These are phyloP conservation scores for Gasteruption jaculator DNA, from an alignment of 2,888 invertebrate species.

Conservation along the genomic window DNA sequence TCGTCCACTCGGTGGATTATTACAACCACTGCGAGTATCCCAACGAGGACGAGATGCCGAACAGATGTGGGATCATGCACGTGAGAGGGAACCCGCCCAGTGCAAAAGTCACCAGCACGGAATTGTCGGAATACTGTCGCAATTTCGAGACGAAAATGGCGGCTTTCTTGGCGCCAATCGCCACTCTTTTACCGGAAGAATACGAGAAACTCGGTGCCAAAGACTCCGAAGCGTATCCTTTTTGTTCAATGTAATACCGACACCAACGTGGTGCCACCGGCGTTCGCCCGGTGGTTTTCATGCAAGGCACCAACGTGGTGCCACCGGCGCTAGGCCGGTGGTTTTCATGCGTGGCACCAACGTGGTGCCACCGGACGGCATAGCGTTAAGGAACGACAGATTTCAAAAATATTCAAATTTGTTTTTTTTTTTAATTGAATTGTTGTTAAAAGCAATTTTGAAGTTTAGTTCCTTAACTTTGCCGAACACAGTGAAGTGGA, in stretches of 20 bases:
- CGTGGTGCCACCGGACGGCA: no score
- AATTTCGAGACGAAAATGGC: conserved; percentile 89
- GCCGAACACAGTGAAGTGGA: conserved; percentile 68
- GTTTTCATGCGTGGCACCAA: no score
- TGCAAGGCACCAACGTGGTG: no score
- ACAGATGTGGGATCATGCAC: conserved; percentile 97
- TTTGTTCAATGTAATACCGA: conserved; percentile 9
- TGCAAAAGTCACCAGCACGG: conserved; percentile 71
- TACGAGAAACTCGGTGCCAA: conserved; percentile 81
- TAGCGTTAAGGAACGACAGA: no score
- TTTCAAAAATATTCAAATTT: no score
- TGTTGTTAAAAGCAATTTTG: not conserved
- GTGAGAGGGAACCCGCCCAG: conserved; percentile 85
- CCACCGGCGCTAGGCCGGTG: no score
- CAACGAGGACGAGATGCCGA: conserved; percentile 99
- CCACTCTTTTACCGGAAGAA: conserved; percentile 70
- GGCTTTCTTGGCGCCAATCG: conserved; percentile 77
- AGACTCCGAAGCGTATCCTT: conserved; percentile 59
- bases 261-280: not conserved
- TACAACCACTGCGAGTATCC: conserved; percentile 99
- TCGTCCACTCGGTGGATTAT: conserved; percentile 98
- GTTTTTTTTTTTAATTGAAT: not conserved
- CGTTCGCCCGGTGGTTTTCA: no score
- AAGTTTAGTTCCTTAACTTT: conserved; percentile 23
- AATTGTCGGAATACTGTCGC: conserved; percentile 70